Percentiles rank a stretch among this genome's conserved stretches.
Conservation (phyloP, 1,140 invertebrate species). For the Zaprionus capensis region DNA sequence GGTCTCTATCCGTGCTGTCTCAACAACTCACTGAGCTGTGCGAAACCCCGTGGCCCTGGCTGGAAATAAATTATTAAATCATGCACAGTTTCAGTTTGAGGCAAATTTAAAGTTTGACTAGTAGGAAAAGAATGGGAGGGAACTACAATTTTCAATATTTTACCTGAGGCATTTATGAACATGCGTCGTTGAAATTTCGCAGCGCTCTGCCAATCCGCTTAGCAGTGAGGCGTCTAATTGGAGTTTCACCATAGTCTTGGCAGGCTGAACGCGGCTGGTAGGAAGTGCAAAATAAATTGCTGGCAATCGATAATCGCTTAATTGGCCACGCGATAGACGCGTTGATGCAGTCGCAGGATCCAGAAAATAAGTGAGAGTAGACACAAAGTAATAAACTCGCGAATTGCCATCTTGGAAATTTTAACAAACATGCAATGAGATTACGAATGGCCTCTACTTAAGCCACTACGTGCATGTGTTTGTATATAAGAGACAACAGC, state of each 20-base stretch:
- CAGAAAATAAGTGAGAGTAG: background rate
- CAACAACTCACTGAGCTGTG: conserved; percentile 54
- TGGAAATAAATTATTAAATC: conserved; percentile 63
- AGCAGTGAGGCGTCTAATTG: conserved; percentile 53
- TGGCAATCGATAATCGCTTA: conserved; percentile 59
- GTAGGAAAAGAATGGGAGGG: background rate
- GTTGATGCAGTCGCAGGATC: conserved; percentile 19
- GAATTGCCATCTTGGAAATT: conserved; percentile 14
- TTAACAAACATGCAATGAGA: background rate
- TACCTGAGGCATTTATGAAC: conserved; percentile 51
- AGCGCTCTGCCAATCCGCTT: conserved; percentile 48
- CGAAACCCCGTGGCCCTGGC: conserved; percentile 44
- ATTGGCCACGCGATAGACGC: conserved; percentile 47
- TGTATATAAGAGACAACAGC: background rate
- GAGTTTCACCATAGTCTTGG: conserved; percentile 22
- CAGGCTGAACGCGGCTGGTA: background rate
- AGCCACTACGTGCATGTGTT: background rate
- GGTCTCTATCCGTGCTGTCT: conserved; percentile 33
- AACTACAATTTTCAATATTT: background rate
- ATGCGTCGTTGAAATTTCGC: conserved; percentile 43
- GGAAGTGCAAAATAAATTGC: conserved; percentile 6
- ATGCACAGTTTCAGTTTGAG: conserved; percentile 48
- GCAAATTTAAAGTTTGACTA: conserved; percentile 41
- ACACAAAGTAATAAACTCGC: background rate
- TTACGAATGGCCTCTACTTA: background rate